Evolutionary conservation across 2,113 vertebrate species (phyloP), one percentile per base, ranked within the genome.

Genomic region (Numenius arquata): DNA sequence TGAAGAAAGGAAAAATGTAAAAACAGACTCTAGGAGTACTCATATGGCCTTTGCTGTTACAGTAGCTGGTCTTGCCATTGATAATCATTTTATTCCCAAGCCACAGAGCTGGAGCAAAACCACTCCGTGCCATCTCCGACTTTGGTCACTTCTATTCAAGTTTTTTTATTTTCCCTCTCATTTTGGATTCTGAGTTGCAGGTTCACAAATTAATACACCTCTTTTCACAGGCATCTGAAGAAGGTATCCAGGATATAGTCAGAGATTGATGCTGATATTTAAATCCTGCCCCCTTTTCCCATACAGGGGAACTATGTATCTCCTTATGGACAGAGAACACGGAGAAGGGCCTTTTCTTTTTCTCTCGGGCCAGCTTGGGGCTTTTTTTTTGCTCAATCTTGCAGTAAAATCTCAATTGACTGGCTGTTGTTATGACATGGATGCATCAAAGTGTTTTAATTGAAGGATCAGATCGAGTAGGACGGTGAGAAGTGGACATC

Each of bases 101-200:
- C 30, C 47, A 80, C 77, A 36, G 29, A 89, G 74, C 65, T 73
- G 73, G 84, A 93, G 79, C 52, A 84, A 71, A 92, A 86, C 23
- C 36, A 22, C 32, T 72, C 45, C 0, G 0, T 89, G 70, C 41
- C 50, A 47, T 29, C 45, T 78, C 41, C 70, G 20, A 43, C 9
- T 85, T 80, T 11, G 25, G 7, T 65, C 87, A 85, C 23, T 88
- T 78, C 48, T 66, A 16, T 67, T 70, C 27, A 72, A 83, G 67
- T 62, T 15, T 26, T 19, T 53, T 53, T 86, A 56, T 56, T 26
- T 3, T 0, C 4, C n/a, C 32, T 81, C 85, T 92, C 14, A 61
- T 88, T 94, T 75, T 93, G 45, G 40, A 85, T 94, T 91, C 70
- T 94, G 50, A 62, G 7, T 79, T 96, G 92, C 87, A 95, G 81